Conservation (phyloP, 2,888 invertebrate species). For the Phrixothrix hirtus region DNA sequence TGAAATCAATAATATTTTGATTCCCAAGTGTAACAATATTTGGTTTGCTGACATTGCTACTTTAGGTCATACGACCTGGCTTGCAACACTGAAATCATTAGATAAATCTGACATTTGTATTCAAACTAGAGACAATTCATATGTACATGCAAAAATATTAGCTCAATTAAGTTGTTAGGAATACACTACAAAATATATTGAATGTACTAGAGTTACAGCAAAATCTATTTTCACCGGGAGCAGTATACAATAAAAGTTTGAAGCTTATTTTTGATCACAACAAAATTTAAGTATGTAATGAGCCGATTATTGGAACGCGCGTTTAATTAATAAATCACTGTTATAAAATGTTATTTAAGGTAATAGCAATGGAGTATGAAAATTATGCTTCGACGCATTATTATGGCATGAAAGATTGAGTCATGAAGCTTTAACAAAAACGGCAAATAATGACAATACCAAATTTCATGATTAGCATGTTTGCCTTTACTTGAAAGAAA, state of each 20-base stretch:
- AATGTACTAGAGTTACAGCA: no score
- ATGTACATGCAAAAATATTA: neutral
- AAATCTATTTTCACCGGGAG: constrained; percentile 2
- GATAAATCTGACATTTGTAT: no score
- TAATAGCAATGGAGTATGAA: neutral
- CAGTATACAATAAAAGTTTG: neutral
- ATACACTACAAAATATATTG: neutral
- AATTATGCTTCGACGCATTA: neutral
- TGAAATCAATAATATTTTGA: neutral
- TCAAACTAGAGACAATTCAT: no score
- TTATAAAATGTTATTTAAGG: neutral
- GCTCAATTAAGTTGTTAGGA: neutral
- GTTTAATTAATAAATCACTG: neutral
- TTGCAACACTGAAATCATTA: neutral
- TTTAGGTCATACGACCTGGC: neutral
- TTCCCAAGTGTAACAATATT: neutral
- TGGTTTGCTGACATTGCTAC: neutral
- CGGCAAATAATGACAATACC: neutral
- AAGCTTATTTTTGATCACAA: neutral
- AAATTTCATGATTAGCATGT: neutral
- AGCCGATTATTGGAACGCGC: neutral
- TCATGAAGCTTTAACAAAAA: constrained; percentile 11
- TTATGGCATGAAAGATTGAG: constrained; percentile 21
- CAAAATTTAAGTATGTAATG: neutral
- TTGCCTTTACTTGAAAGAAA: no score